Conservation (phyloP, 2,113 vertebrate species). For the Solea senegalensis region DNA sequence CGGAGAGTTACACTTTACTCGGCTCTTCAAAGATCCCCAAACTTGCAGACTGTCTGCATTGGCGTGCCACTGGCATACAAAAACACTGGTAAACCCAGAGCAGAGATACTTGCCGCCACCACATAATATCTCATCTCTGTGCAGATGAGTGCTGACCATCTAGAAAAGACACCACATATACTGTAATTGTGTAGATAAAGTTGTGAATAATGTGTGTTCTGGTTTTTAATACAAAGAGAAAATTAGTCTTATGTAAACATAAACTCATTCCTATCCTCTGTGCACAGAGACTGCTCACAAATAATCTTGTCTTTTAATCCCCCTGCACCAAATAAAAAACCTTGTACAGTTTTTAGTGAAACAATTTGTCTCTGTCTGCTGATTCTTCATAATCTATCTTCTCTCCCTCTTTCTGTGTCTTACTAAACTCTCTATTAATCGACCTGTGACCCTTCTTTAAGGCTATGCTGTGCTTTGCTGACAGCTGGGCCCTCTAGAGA, state of each 20-base stretch:
- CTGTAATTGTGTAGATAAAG: too few relatives aligned
- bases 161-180: neutral
- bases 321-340: constrained; percentile 37
- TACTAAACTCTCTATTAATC: constrained; percentile 12
- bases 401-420: constrained; percentile 7
- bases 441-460: constrained; percentile 29
- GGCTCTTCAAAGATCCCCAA: constrained; percentile 16
- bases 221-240: neutral
- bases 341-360: constrained; percentile 40
- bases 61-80: constrained; percentile 18
- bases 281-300: constrained; percentile 27
- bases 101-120: constrained; percentile 21
- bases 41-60: constrained; percentile 25
- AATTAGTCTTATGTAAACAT: constrained; percentile 12
- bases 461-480: constrained; percentile 37
- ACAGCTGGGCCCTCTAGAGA: constrained; percentile 64
- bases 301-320: constrained; percentile 55
- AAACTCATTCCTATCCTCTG: constrained; percentile 15
- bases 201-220: too few relatives aligned
- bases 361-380: constrained; percentile 30
- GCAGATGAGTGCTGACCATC: constrained; percentile 2
- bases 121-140: constrained; percentile 14
- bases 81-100: constrained; percentile 15
- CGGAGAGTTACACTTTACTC: constrained; percentile 27
- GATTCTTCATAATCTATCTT: constrained; percentile 12